phyloP scores from a whole-genome alignment of 2,797 vertebrate genomes.

The Atherinosoma microstoma region DNA sequence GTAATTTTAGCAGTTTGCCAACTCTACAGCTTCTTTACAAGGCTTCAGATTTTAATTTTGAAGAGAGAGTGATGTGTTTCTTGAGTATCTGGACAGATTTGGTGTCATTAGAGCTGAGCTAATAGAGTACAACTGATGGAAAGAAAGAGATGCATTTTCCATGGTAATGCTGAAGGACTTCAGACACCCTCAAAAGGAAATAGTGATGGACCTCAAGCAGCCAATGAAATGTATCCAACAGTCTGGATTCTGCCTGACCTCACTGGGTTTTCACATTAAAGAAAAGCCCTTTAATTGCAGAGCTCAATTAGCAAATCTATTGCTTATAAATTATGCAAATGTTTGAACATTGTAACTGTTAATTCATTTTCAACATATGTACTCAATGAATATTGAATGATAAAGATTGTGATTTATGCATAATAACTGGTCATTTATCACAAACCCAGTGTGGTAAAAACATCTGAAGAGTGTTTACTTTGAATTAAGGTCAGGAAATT shows the following conservation, averaged over 20 bases:
- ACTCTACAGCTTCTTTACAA: slow-evolving; percentile 19
- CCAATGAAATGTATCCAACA: slow-evolving; percentile 46
- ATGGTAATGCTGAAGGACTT: slow-evolving; percentile 50
- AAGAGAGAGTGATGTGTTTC: slow-evolving; percentile 53
- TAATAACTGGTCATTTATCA: background rate
- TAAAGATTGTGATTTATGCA: background rate
- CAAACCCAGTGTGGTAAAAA: background rate
- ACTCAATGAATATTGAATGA: background rate
- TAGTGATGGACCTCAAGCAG: slow-evolving; percentile 55
- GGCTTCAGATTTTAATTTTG: slow-evolving; percentile 11
- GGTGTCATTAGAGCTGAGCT: slow-evolving; percentile 48
- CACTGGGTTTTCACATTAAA: slow-evolving; percentile 19
- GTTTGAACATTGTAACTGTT: background rate
- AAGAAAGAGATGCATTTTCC: slow-evolving; percentile 69
- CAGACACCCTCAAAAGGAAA: slow-evolving; percentile 66
- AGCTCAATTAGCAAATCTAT: slow-evolving; percentile 8
- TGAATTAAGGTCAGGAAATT: background rate
- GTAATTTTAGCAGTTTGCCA: background rate
- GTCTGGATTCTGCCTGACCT: slow-evolving; percentile 41
- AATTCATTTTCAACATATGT: background rate
- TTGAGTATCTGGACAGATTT: slow-evolving; percentile 39
- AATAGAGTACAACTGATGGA: slow-evolving; percentile 56
- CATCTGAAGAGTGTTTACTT: background rate
- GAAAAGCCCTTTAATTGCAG: slow-evolving; percentile 15
- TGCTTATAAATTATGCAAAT: slow-evolving; percentile 4